Base-by-base conservation (phyloP, 2,888 invertebrate species). In the Dasysyrphus tricinctus region DNA sequence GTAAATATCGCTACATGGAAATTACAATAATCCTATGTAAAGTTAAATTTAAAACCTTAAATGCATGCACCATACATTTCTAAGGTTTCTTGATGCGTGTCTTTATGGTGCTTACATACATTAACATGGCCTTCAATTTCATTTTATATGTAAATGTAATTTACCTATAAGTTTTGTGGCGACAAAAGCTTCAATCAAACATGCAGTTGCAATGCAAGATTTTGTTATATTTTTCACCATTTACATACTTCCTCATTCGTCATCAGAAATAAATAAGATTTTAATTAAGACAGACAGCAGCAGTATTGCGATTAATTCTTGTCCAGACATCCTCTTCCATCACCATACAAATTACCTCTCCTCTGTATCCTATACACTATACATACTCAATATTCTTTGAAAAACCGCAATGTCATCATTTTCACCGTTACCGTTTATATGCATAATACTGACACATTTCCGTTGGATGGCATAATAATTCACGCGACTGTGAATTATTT, bases 201-300 rank as follows among this genome's bases (percentile, higher is more conserved):
- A 73, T 78, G 67, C 67, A 61, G 4, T 7, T 3, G 24, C 12
- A 54, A 54, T 6, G 5, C 19, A n/a, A n/a, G n/a, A n/a, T 51
- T 19, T 19, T 11, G 5, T 12, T 61, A 34, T 39, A 47, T 11
- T 12, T 37, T 39, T 39, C 19, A 7, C 14, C 73, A 54, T n/a
- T 72, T 70, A n/a, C n/a, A n/a, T n/a, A 72, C 54, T 54, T 47
- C 34, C 56, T 59, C 79, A 42, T 70, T 65, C 37, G 59, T 56
- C 67, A 80, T 67, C 47, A 24, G 16, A 76, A 47, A 56, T 59
- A 61, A 85, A 85, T 59, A 72, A 73, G 54, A 80, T 51, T n/a
- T 51, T 84, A 80, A 84, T 84, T 59, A 65, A 80, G 76, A 61
- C 44, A 56, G 80, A 77, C 67, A 76, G 47, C 47, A 73, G 47